Base-by-base conservation (phyloP, 1,140 invertebrate genomes). In the Drosophila setifemur region DNA sequence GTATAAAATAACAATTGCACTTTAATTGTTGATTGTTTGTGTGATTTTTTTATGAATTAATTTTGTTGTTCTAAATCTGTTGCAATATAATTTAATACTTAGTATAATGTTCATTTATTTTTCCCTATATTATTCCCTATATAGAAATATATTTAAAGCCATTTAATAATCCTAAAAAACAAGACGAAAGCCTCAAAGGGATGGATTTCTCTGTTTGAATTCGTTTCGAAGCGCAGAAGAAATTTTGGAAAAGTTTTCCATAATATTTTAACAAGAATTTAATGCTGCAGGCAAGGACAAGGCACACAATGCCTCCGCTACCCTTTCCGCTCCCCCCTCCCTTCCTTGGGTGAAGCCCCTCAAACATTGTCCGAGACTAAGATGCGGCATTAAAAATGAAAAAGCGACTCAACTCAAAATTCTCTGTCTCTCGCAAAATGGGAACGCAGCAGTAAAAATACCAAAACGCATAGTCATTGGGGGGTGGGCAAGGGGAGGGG, bases 231-330 rank as follows among this genome's bases (percentile, higher is more conserved):
- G 60, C 33, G 25, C 45, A n/a, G 23, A 50, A 72, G 37, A 39
- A 66, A 66, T 73, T 68, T 42, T 60, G 35, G 28, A 53, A 70
- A 60, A 83, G 69, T 77, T 83, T 55, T 43, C 28, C 69, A 77
- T 66, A 83, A 77, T 78, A 70, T 83, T 83, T 83, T 73, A 83
- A 66, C 69, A 83, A 83, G 78, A 83, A 83, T 83, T 83, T 83
- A 71, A 78, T 54, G 78, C 78, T 77, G 52, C 55, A 61, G 78
- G 78, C 78, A 61, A 83, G 79, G 78, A 69, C 74, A 52, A 64
- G 21, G 60, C 60, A 64, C 60, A 64, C 57, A 48, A 64, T 42
- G 63, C 57, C 60, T 48, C 31, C 16, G 8, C 11, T 19, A 9
- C 5, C n/a, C n/a, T n/a, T n/a, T n/a, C n/a, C n/a, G n/a, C n/a